Base-by-base conservation (phyloP, 2,797 vertebrate genomes). In the Nyctalus aviator region DNA sequence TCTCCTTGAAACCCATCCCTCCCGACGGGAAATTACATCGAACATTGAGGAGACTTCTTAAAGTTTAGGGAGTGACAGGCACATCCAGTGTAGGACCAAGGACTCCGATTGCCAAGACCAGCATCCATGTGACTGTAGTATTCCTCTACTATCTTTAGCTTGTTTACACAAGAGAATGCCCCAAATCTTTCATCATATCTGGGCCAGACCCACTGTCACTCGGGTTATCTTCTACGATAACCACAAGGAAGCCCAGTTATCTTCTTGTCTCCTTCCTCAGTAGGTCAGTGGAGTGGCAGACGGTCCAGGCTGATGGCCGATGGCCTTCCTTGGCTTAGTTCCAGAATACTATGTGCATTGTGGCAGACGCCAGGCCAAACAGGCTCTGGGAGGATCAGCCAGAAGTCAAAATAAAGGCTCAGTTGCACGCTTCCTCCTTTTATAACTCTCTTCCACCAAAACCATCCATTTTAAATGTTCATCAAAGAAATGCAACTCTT, bases 341-440 rank as follows among this genome's bases (percentile, higher is more conserved):
- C 27, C 44, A 89, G 44, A 92, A 69, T 32, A 71, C 71, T 46
- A 8, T 10, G 12, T 15, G 64, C 12, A 30, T 13, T 6, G 5
- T 75, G 37, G 53, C 23, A 14, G 32, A 64, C 7, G 20, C 27
- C 64, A 57, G 30, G 48, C 6, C 77, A 87, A n/a, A 25, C 10
- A 53, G 30, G 46, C 6, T 85, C 41, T 92, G 6, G 44, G 35
- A 85, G 27, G 55, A 62, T 64, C 64, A 64, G 86, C n/a, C 35
- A 75, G 89, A 78, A 68, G 35, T 77, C 20, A 77, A 76, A 68
- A 88, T 46, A 92, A 88, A 93, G 72, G 15, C 48, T 92, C 53
- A 25, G 35, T 1, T 68, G 23, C 21, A 57, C 8, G 83, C 3
- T 27, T 78, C 6, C 62, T 78, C 53, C 37, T 57, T 82, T 90